Percentiles rank a stretch among this genome's conserved stretches.
Conservation (phyloP, 2,797 vertebrate genomes). For the Pseudochromis fuscus region DNA sequence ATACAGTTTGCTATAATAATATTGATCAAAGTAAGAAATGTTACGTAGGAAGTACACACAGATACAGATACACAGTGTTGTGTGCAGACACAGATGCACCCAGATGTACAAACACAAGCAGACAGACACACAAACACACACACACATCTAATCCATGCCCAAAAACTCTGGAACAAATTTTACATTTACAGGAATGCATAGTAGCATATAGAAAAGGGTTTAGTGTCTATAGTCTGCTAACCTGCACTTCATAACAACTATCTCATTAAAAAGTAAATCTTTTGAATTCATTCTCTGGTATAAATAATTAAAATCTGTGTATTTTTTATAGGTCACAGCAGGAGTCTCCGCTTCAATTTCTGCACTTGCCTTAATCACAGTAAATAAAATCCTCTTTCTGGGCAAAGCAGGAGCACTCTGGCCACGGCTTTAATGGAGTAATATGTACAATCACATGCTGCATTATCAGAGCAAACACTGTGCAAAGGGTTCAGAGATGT, state of each 20-base stretch:
- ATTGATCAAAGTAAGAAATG: too few relatives aligned
- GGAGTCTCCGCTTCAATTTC: slow-evolving; percentile 51
- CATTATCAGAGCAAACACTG: slow-evolving; percentile 52
- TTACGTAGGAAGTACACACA: neutral
- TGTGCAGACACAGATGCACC: neutral
- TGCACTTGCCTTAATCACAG: slow-evolving; percentile 60
- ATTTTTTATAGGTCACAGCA: slow-evolving; percentile 66
- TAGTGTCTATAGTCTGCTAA: slow-evolving; percentile 15
- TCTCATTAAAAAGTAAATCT: slow-evolving; percentile 71
- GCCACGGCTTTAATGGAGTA: slow-evolving; percentile 54
- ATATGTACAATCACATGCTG: slow-evolving; percentile 61
- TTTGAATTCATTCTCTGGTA: slow-evolving; percentile 37
- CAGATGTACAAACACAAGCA: neutral
- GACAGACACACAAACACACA: too few relatives aligned
- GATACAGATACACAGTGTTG: neutral
- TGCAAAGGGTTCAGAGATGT: slow-evolving; percentile 26
- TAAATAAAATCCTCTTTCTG: slow-evolving; percentile 65
- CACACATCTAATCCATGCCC: neutral
- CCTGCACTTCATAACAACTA: slow-evolving; percentile 18
- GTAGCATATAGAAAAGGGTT: neutral
- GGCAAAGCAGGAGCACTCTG: slow-evolving; percentile 31
- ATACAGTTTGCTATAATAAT: too few relatives aligned
- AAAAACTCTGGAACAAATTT: neutral
- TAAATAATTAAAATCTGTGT: slow-evolving; percentile 70
- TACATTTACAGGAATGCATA: neutral